These are phyloP conservation scores for Plectus sambesii DNA, from an alignment of 1,140 invertebrate species.

Conservation along the genomic window DNA sequence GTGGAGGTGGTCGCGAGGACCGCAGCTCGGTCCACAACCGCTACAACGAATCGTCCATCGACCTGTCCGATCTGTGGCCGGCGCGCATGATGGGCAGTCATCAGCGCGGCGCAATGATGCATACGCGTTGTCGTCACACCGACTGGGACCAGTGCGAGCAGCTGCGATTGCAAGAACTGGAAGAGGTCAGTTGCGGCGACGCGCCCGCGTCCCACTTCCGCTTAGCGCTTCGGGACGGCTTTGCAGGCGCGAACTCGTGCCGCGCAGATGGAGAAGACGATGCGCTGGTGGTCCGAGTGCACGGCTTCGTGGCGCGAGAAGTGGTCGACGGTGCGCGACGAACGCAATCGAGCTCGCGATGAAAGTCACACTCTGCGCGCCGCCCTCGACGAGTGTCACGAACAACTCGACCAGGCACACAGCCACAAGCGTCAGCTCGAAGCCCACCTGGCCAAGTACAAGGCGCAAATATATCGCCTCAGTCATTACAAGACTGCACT, in stretches of 20 bases:
- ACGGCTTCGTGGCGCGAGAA: constrained; percentile 84
- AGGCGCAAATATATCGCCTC: background rate
- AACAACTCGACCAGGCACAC: background rate
- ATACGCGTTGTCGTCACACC: too few species aligned
- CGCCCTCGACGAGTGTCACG: constrained; percentile 19
- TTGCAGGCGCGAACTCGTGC: constrained; percentile 67
- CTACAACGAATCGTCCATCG: too few species aligned
- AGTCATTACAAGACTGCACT: constrained; percentile 4
- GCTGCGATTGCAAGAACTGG: too few species aligned
- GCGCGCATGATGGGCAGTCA: too few species aligned
- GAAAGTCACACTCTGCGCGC: constrained; percentile 67
- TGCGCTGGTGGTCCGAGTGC: constrained; percentile 91
- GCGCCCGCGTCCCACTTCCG: too few species aligned
- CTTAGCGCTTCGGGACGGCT: too few species aligned
- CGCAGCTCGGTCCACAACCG: too few species aligned
- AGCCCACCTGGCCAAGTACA: constrained; percentile 1
- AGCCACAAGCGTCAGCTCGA: background rate
- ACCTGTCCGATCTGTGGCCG: too few species aligned
- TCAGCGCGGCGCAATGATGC: too few species aligned
- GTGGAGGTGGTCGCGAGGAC: too few species aligned
- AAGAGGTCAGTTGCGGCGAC: too few species aligned
- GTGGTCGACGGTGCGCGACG: constrained; percentile 80
- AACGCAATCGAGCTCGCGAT: constrained; percentile 72
- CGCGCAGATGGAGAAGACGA: constrained; percentile 95
- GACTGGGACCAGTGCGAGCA: too few species aligned